phyloP scores from a whole-genome alignment of 2,888 invertebrate genomes.

The Dermolepida albohirtum region DNA sequence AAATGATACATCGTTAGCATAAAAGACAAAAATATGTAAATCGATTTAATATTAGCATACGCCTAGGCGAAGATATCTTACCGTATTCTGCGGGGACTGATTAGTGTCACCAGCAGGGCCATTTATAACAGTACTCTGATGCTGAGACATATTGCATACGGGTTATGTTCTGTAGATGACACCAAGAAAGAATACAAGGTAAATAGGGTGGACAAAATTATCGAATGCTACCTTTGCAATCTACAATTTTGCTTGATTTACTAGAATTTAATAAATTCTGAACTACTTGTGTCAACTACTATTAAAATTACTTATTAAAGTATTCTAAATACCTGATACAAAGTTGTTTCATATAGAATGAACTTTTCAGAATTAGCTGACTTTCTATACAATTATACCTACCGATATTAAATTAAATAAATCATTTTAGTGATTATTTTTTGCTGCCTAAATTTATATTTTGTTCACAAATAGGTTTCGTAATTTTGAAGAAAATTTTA shows the following conservation, averaged over 20 bases:
- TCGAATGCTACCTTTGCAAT: constrained; percentile 1
- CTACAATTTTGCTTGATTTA: constrained; percentile 4
- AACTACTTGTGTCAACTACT: too few species aligned
- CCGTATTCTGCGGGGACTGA: constrained; percentile 38
- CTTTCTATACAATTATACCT: too few species aligned
- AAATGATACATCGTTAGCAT: constrained; percentile 9
- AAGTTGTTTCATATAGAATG: too few species aligned
- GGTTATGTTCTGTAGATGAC: constrained; percentile 28
- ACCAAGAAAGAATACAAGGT: constrained; percentile 23
- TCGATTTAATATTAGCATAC: constrained; percentile 2
- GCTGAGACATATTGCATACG: constrained; percentile 46
- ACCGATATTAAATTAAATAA: too few species aligned
- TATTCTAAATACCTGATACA: too few species aligned
- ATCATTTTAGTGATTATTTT: too few species aligned
- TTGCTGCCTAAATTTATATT: too few species aligned
- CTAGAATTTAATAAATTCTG: too few species aligned
- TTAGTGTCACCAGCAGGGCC: constrained; percentile 45
- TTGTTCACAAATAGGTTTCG: too few species aligned
- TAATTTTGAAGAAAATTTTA: too few species aligned
- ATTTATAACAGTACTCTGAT: constrained; percentile 47
- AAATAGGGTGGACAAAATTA: not conserved
- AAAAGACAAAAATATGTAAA: constrained; percentile 11
- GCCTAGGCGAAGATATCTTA: constrained; percentile 16
- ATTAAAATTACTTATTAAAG: too few species aligned
- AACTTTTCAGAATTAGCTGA: too few species aligned